Base-by-base conservation (phyloP, 2,113 vertebrate species). In the Promerops cafer region DNA sequence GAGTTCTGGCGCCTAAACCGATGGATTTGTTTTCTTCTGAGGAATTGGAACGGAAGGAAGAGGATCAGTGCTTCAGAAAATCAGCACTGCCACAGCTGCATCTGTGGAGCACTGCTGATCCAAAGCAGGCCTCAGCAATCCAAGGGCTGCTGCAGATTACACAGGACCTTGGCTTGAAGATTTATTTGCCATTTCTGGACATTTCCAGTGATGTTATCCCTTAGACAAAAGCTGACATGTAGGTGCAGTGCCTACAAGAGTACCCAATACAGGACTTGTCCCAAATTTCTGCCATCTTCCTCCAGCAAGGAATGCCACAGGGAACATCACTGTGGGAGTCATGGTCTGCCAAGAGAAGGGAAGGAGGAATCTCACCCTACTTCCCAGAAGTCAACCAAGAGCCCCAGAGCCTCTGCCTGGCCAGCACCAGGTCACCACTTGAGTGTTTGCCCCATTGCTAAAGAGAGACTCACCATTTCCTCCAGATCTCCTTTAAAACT, bases 21-120 rank as follows among this genome's bases (percentile, higher is more conserved):
- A 59, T 22, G 11, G 53, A 27, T 50, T 93, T 94, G 91, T 94
- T 95, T 96, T 83, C 93, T 94, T 95, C 50, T 90, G 75, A 94
- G 87, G 91, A 85, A 50, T 0, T 53, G 71, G 57, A 79, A 82
- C 59, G 87, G 95, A 91, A 91, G 93, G 91, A 93, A 93, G 37
- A 2, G 0, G 33, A 69, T 91, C 78, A 94, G 91, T 53, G 66
- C 78, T 87, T 63, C 15, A 83, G 91, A 78, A 85, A 79, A 91
- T 22, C 79, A 85, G 2, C 49, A 31, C 26, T 27, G 49, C 56
- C 66, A 45, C 87, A 85, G 93, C 91, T 90, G 94, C 59, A 53
- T 49, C 87, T 3, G 0, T 11, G 40, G 63, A 84, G 85, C 28
- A 1, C 2, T 64, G 71, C 91, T 82, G 63, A 79, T 35, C 70